phyloP scores from a whole-genome alignment of 2,113 vertebrate genomes.

The rabbit (Oryctolagus cuniculus) region DNA sequence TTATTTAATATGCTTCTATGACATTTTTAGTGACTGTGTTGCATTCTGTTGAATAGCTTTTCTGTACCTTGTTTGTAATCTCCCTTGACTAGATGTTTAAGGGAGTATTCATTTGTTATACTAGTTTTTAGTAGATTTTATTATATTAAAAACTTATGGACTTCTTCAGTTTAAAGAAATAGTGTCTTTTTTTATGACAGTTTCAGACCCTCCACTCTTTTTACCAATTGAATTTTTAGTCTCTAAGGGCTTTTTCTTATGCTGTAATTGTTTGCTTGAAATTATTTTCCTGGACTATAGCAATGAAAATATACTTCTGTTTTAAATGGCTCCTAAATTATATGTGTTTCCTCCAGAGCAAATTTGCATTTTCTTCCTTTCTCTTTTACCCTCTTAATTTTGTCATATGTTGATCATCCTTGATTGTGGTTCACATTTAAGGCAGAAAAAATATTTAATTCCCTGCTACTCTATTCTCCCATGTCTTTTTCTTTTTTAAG shows the following conservation, averaged over 20 bases:
- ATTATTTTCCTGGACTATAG: neutral
- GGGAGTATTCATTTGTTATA: neutral
- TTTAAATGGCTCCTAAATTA: neutral
- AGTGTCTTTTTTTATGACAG: neutral
- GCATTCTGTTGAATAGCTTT: neutral
- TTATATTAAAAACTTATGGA: neutral
- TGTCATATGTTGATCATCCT: neutral
- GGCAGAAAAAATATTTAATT: neutral
- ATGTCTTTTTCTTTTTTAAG: no score
- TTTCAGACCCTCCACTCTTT: neutral
- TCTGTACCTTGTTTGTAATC: neutral
- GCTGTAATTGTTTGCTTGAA: neutral
- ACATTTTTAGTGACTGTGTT: neutral
- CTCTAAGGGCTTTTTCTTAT: neutral
- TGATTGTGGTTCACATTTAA: neutral
- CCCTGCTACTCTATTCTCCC: no score
- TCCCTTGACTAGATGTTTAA: neutral
- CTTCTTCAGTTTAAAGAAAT: neutral
- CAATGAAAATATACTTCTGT: neutral
- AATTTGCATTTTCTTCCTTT: neutral
- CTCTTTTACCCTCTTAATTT: neutral
- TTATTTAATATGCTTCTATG: neutral
- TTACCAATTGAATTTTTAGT: neutral
- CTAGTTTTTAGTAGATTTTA: neutral
- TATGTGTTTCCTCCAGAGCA: neutral